Evolutionary conservation across 2,888 invertebrate species (phyloP).

Genomic region (Drosophila kambysellisi): DNA sequence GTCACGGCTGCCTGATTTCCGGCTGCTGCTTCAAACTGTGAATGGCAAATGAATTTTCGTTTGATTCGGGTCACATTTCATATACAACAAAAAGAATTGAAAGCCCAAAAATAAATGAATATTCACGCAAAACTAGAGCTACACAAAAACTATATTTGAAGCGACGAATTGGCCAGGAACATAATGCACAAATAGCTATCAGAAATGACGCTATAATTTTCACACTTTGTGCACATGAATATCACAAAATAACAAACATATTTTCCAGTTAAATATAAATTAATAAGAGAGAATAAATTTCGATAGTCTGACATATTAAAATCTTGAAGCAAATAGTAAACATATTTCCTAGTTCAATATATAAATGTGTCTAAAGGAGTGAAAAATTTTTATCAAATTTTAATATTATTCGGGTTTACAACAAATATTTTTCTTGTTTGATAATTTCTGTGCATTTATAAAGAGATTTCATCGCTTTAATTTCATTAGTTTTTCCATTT

Average conservation of each 20-base stretch:
- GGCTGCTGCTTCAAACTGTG: slow-evolving; percentile 56
- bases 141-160: not conserved
- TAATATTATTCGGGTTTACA: not conserved
- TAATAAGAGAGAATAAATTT: not conserved
- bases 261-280: not conserved
- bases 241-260: not conserved
- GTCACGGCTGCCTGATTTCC: slow-evolving; percentile 76
- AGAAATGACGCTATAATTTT: not conserved
- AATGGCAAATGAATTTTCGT: slow-evolving; percentile 63
- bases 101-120: not conserved
- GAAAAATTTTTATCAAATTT: not conserved
- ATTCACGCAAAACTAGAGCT: not conserved
- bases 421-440: not conserved
- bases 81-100: not conserved
- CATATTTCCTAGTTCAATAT: not conserved
- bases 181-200: not conserved
- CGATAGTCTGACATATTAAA: not conserved
- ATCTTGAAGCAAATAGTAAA: not conserved
- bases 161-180: not conserved
- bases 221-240: not conserved
- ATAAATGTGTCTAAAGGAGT: not conserved
- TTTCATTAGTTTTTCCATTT: slow-evolving; percentile 60
- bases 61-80: slow-evolving; percentile 57
- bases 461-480: slow-evolving; percentile 66
- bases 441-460: too few species aligned